These are phyloP conservation scores for Polyodon spathula DNA, from an alignment of 2,113 vertebrate genomes.

Conservation along the genomic window DNA sequence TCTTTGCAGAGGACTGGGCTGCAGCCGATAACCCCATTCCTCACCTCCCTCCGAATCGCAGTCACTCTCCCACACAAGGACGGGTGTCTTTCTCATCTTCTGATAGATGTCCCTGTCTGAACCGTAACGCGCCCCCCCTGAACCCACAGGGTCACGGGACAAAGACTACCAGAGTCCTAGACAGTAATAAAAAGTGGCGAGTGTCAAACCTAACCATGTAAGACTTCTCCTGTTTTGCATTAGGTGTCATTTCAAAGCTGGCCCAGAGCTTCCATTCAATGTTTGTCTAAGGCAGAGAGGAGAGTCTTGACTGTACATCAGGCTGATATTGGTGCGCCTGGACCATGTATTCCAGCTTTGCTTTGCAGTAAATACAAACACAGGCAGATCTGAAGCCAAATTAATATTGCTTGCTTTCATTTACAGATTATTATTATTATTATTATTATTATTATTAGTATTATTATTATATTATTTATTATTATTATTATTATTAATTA, in stretches of 20 bases:
- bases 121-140: constrained; percentile 46
- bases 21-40: constrained; percentile 30
- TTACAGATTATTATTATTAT: no score
- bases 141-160: constrained; percentile 53
- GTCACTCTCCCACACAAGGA: constrained; percentile 50
- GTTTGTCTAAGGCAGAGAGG: constrained; percentile 23
- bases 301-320: background rate
- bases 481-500: no score
- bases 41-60: constrained; percentile 35
- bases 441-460: no score
- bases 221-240: constrained; percentile 29
- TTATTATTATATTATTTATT: no score
- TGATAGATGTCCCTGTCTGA: constrained; percentile 42
- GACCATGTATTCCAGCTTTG: no score
- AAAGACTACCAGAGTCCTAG: constrained; percentile 34
- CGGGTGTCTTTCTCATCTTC: constrained; percentile 42
- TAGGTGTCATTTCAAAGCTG: constrained; percentile 34
- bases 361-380: no score
- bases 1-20: constrained; percentile 39
- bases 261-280: constrained; percentile 28
- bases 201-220: constrained; percentile 42
- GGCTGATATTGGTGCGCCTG: no score
- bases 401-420: no score
- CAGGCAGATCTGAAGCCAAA: no score
- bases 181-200: constrained; percentile 45